phyloP scores from a whole-genome alignment of 1,140 invertebrate species.

The Eriocheir sinensis region DNA sequence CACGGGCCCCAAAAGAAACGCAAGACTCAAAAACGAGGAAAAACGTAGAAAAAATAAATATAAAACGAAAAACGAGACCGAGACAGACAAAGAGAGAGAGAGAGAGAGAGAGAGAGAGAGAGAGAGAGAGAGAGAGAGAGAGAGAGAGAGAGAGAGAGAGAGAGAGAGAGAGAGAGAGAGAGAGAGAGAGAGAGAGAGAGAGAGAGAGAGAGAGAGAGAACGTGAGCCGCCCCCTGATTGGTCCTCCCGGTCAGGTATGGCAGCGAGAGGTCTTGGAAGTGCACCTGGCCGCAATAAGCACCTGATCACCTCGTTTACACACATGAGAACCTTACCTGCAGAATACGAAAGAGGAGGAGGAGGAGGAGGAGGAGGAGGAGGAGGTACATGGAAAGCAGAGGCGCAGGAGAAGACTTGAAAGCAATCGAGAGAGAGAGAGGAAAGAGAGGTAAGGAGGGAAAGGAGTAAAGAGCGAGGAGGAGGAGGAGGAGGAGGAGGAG shows the following conservation, averaged over 20 bases:
- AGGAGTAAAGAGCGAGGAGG: background rate
- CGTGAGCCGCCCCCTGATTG: too few relatives aligned
- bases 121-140: constrained; percentile 52
- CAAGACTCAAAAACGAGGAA: background rate
- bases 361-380: background rate
- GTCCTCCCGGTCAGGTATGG: background rate
- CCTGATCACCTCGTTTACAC: background rate
- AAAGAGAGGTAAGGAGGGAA: background rate
- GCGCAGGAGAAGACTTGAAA: background rate
- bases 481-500: background rate
- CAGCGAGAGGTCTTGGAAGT: background rate
- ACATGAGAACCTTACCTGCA: background rate
- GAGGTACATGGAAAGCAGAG: background rate
- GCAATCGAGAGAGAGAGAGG: too few relatives aligned
- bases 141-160: constrained; percentile 42
- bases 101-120: background rate
- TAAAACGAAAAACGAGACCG: background rate
- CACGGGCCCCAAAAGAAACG: background rate
- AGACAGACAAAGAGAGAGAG: background rate
- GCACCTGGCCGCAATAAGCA: background rate
- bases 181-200: constrained; percentile 22
- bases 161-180: constrained; percentile 9
- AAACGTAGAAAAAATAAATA: too few relatives aligned
- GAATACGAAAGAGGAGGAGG: background rate
- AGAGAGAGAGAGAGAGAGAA: constrained; percentile 17